phyloP scores from a whole-genome alignment of 2,113 vertebrate species.

The Gavia stellata region DNA sequence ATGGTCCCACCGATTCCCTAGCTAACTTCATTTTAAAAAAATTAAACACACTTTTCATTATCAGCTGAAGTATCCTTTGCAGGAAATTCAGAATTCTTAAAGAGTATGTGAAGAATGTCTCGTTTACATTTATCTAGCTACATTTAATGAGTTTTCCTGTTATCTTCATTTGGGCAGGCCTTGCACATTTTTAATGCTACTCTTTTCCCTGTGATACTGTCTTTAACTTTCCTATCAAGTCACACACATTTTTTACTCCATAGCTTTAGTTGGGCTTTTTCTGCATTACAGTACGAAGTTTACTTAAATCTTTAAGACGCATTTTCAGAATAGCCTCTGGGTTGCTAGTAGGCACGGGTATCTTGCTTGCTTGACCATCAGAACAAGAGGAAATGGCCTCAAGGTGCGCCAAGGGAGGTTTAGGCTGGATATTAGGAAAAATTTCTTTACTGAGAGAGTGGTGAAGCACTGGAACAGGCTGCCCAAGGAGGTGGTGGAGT shows the following conservation, averaged over 20 bases:
- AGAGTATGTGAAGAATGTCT: background rate
- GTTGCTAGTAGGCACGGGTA: background rate
- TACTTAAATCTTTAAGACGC: background rate
- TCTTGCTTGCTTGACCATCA: background rate
- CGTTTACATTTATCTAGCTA: background rate
- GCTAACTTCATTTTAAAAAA: background rate
- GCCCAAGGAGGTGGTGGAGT: no score
- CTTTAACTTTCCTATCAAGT: background rate
- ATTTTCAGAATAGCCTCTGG: background rate
- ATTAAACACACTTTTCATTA: background rate
- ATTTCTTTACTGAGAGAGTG: no score
- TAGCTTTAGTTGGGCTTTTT: background rate
- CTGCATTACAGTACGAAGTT: background rate
- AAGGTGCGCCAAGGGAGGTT: no score
- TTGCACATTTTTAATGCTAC: background rate
- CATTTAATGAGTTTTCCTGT: background rate
- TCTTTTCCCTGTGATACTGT: background rate
- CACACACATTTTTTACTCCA: background rate
- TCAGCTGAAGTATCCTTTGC: background rate
- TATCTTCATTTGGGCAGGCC: background rate
- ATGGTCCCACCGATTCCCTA: background rate
- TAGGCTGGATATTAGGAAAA: no score
- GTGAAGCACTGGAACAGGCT: no score
- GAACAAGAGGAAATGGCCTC: no score
- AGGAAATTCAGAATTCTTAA: background rate